Base-by-base conservation (phyloP, 2,888 invertebrate species). In the Julus scanicus region DNA sequence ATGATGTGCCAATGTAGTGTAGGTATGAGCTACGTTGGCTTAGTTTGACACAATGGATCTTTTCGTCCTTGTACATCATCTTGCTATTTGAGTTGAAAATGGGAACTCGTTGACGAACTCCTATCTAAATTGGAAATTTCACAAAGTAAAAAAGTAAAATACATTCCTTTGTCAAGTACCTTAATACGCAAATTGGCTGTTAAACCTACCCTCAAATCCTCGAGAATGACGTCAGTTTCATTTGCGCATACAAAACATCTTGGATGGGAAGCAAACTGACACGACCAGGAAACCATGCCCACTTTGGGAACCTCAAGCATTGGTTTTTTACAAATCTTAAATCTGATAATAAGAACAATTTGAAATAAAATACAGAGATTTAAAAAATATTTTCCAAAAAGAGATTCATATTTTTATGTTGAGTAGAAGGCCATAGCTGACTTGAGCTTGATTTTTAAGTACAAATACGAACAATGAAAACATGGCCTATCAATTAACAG, bases 1-100 rank as follows among this genome's bases (percentile, higher is more conserved):
- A 86, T 13, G 48, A 20, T 44, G 49, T 86, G n/a, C 48, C 86
- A 6, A 57, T 49, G 29, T 86, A 86, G 37, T 86, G 86, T 29
- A 86, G 49, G 49, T 86, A 86, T n/a, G 86, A 57, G 29, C 53
- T 86, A 8, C n/a, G 20, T 20, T 39, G 53, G 53, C 86, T 86
- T 29, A 15, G 39, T 39, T 48, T 57, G 39, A 86, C 86, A 15
- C 37, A 39, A 17, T 86, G 86, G 8, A 86, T 8, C n/a, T 53
- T 86, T 29, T 86, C 86, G 17, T 49, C 57, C 15, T 86, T 57
- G 86, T 86, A 86, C 44, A 53, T 39, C 53, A 86, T 48, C 57
- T 86, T 53, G 53, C 71, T 71, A 9, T 29, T 71, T 2, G 2
- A 11, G n/a, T 71, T 71, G 29, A 71, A 71, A 71, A 71, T 71